These are phyloP conservation scores for Amphilophus citrinellus DNA, from an alignment of 2,113 vertebrate genomes.

Conservation along the genomic window DNA sequence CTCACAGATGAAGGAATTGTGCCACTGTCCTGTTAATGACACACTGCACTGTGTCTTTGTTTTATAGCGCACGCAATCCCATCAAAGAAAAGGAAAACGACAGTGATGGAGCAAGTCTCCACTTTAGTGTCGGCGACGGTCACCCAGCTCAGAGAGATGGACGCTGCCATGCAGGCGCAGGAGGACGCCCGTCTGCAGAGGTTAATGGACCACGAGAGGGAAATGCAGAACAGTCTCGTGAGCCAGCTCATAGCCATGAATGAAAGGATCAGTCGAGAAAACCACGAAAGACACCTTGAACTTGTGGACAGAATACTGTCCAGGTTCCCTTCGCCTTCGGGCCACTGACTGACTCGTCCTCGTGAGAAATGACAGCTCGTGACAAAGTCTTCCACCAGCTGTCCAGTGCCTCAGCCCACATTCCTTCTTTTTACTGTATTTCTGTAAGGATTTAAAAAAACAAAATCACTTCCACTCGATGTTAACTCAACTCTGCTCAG, in stretches of 20 bases:
- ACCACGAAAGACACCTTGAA: constrained; percentile 45
- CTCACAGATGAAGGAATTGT: background rate
- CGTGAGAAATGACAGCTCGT: background rate
- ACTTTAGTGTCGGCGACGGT: constrained; percentile 31
- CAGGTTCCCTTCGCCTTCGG: constrained; percentile 32
- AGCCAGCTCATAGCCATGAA: constrained; percentile 46
- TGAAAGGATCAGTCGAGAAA: constrained; percentile 44
- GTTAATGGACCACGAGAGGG: constrained; percentile 61
- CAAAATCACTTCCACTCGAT: background rate
- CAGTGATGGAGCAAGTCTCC: constrained; percentile 44
- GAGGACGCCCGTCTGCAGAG: constrained; percentile 52
- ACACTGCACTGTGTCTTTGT: background rate
- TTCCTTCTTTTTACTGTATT: background rate
- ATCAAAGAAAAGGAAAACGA: constrained; percentile 29
- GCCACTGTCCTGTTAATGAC: background rate
- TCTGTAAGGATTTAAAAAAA: background rate
- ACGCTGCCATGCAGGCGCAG: constrained; percentile 58
- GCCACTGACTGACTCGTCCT: constrained; percentile 5
- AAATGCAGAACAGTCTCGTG: constrained; percentile 61
- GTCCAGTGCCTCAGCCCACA: constrained; percentile 25
- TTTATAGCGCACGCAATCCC: constrained; percentile 15
- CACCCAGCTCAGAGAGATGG: constrained; percentile 53
- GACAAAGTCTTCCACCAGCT: background rate
- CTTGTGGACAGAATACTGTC: constrained; percentile 53
- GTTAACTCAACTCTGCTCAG: constrained; percentile 8